phyloP scores from a whole-genome alignment of 2,797 vertebrate species.

The Pitangus sulphuratus region DNA sequence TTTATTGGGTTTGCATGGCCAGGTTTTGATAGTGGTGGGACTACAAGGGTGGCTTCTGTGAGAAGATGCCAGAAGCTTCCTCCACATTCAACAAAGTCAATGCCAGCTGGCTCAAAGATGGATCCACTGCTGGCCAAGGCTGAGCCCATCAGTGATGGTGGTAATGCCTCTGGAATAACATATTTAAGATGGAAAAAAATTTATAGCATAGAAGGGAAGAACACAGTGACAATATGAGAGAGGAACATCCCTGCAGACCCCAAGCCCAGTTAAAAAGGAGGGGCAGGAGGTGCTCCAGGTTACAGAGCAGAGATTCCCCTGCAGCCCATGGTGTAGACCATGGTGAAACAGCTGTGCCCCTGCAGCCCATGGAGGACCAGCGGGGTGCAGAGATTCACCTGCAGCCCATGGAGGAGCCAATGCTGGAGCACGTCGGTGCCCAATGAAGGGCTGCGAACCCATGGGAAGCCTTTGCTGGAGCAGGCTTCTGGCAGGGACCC shows the following conservation, averaged over 20 bases:
- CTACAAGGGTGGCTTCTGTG: not conserved
- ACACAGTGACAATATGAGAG: not conserved
- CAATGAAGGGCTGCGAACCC: not conserved
- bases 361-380: not conserved
- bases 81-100: not conserved
- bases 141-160: not conserved
- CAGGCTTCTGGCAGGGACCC: not conserved
- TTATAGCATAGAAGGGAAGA: not conserved
- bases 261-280: not conserved
- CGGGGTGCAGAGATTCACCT: not conserved
- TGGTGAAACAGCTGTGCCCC: too few relatives aligned
- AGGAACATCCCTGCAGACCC: not conserved
- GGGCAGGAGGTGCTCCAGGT: not conserved
- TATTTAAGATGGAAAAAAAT: not conserved
- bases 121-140: not conserved
- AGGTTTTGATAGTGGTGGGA: not conserved
- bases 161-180: not conserved
- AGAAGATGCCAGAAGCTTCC: not conserved
- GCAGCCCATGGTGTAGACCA: accelerated
- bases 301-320: not conserved
- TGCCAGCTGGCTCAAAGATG: not conserved
- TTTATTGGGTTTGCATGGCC: not conserved
- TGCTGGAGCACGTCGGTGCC: not conserved
- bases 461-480: not conserved
- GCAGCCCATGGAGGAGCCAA: accelerated